phyloP scores from a whole-genome alignment of 2,888 invertebrate genomes.

The Polyommatus iphigenia region DNA sequence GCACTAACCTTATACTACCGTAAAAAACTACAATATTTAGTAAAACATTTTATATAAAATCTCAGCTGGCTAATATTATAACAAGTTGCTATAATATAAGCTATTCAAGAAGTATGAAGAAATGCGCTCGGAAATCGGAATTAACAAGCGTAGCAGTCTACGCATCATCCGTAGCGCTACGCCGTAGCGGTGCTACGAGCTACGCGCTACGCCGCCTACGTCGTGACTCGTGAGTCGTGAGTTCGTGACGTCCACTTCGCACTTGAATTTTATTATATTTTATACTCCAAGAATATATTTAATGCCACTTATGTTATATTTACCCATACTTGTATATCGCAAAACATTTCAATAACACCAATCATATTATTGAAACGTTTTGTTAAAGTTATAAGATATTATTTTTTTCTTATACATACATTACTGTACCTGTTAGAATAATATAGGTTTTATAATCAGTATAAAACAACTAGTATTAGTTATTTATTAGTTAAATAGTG shows the following conservation, averaged over 20 bases:
- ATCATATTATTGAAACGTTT: not conserved
- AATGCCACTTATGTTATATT: not conserved
- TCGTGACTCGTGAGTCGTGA: too few species aligned
- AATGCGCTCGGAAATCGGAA: not conserved
- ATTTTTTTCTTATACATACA: not conserved
- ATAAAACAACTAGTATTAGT: too few species aligned
- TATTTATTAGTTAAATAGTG: not conserved
- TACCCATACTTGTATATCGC: too few species aligned
- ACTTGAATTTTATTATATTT: not conserved
- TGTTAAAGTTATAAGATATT: not conserved
- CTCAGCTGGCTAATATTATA: not conserved
- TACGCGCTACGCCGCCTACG: slow-evolving; percentile 23
- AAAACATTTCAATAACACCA: too few species aligned
- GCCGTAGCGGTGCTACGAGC: slow-evolving; percentile 20
- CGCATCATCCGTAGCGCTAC: slow-evolving; percentile 14
- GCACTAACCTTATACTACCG: too few species aligned
- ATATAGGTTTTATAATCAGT: too few species aligned
- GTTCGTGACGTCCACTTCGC: slow-evolving; percentile 16
- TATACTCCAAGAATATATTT: not conserved
- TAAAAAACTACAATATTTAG: not conserved
- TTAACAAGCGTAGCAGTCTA: slow-evolving; percentile 29
- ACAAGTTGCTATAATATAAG: slow-evolving; percentile 17
- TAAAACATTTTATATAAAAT: not conserved
- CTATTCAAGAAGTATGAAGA: slow-evolving; percentile 12
- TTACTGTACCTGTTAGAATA: too few species aligned